These are phyloP conservation scores for Nannobrachium achirus DNA, from an alignment of 2,113 vertebrate species.

Conservation along the genomic window DNA sequence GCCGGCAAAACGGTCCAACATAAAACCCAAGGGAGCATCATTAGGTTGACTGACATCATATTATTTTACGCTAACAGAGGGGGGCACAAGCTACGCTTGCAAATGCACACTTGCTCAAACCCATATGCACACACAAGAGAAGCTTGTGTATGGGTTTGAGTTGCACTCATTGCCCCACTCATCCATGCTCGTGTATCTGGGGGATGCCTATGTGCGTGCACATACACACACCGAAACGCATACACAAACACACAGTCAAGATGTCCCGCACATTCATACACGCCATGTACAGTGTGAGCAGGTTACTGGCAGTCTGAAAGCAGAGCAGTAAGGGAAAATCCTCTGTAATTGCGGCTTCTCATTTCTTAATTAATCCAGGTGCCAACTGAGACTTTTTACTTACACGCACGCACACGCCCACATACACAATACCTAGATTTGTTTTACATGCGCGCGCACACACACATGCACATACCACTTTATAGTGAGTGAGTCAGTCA, in stretches of 20 bases:
- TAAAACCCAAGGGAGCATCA: conserved; percentile 24
- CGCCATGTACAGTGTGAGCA: conserved; percentile 28
- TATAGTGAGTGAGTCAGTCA: neutral
- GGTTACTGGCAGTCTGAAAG: conserved; percentile 25
- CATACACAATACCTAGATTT: neutral
- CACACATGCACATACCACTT: conserved; percentile 3
- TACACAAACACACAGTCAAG: neutral
- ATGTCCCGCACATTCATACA: neutral
- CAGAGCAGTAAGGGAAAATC: conserved; percentile 24
- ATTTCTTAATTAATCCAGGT: conserved; percentile 53
- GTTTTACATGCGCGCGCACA: neutral
- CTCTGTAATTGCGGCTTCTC: conserved; percentile 46
- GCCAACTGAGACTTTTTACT: conserved; percentile 39
- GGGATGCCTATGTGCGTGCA: neutral
- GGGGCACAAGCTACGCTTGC: neutral
- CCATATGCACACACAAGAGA: too few species aligned
- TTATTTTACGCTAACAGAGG: conserved; percentile 48
- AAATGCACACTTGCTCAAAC: too few species aligned
- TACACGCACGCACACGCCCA: conserved; percentile 10
- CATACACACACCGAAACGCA: neutral
- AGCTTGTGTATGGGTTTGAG: too few species aligned
- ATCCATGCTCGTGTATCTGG: too few species aligned
- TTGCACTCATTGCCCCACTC: too few species aligned
- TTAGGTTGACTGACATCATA: conserved; percentile 62
- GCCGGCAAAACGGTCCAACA: too few species aligned